phyloP scores from a whole-genome alignment of 2,797 vertebrate genomes.

The Astyanax mexicanus region DNA sequence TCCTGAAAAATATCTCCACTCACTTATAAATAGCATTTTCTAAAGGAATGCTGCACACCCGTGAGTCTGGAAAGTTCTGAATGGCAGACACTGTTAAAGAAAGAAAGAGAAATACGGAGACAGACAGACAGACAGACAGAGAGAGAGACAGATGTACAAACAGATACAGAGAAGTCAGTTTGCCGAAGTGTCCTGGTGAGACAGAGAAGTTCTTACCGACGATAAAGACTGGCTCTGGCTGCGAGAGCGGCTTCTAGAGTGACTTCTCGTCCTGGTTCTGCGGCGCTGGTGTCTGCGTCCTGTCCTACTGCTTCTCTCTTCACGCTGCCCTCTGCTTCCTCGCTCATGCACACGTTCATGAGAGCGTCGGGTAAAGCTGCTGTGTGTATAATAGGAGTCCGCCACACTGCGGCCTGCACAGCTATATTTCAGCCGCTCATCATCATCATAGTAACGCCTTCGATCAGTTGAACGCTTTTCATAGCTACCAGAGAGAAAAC shows the following conservation, averaged over 20 bases:
- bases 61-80: neutral
- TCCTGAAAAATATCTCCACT: no score
- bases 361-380: neutral
- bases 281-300: neutral
- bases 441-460: constrained; percentile 7
- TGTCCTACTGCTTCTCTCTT: neutral
- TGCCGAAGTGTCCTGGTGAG: neutral
- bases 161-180: neutral
- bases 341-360: neutral
- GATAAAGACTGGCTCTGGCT: constrained; percentile 4
- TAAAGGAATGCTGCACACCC: neutral
- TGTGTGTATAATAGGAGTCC: neutral
- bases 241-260: neutral
- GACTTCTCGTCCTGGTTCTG: constrained; percentile 13
- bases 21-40: no score
- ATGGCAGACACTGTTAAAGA: neutral
- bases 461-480: neutral
- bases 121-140: neutral
- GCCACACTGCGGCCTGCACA: neutral
- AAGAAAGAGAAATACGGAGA: neutral
- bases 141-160: neutral
- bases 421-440: constrained; percentile 11
- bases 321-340: neutral
- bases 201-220: neutral
- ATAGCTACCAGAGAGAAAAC: constrained; percentile 3